Evolutionary conservation across 2,888 invertebrate genomes (phyloP).

Genomic region (Calameuta filiformis): DNA sequence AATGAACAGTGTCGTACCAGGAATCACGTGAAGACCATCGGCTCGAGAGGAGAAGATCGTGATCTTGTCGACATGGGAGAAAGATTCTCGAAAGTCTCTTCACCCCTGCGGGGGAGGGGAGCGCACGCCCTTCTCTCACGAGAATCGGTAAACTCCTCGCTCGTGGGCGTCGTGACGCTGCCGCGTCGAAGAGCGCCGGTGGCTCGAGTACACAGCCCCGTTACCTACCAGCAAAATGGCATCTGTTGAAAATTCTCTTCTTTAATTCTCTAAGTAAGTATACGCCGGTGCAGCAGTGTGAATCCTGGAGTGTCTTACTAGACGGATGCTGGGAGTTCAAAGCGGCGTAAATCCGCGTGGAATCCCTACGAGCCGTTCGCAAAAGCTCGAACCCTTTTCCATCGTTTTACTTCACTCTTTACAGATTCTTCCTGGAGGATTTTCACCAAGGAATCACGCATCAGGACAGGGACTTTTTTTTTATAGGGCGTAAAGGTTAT

Average conservation of each 20-base stretch:
- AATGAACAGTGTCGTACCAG: background rate
- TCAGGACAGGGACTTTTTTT: too few species aligned
- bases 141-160: constrained; percentile 39
- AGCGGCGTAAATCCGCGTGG: background rate
- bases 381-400: background rate
- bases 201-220: background rate
- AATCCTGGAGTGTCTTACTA: background rate
- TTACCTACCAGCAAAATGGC: background rate
- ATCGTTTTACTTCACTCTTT: background rate
- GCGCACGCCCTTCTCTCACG: constrained; percentile 43
- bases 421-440: background rate
- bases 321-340: background rate
- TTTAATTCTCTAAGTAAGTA: background rate
- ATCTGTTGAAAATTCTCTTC: background rate
- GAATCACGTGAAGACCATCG: background rate
- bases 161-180: constrained; percentile 5
- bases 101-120: background rate
- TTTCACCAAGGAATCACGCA: background rate
- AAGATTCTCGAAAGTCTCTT: constrained; percentile 13
- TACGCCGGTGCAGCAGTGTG: background rate
- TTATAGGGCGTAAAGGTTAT: too few species aligned
- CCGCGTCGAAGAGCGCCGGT: background rate
- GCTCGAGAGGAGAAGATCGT: background rate
- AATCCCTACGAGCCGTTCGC: background rate
- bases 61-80: constrained; percentile 29